Conservation (phyloP, 2,113 vertebrate genomes). For the Proterorhinus semilunaris region DNA sequence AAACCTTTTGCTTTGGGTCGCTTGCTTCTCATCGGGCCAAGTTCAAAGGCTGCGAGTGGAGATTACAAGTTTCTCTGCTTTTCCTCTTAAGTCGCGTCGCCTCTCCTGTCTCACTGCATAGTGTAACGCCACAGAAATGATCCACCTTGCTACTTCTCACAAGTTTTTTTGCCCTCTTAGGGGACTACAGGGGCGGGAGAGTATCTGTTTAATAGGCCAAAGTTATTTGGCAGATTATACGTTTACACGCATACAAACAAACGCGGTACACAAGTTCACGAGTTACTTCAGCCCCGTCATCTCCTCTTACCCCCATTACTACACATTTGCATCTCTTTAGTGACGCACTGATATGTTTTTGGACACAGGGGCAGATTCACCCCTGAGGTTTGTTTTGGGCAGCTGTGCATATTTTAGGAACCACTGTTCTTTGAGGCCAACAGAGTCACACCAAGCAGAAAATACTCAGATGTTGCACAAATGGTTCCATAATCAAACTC, state of each 20-base stretch:
- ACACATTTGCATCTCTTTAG: constrained; percentile 49
- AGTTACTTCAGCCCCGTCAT: constrained; percentile 29
- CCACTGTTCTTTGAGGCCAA: constrained; percentile 52
- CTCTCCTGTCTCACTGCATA: constrained; percentile 53
- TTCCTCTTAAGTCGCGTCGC: constrained; percentile 67
- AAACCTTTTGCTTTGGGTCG: constrained; percentile 75
- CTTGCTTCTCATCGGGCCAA: constrained; percentile 69
- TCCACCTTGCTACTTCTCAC: constrained; percentile 54
- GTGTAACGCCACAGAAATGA: constrained; percentile 55
- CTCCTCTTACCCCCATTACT: constrained; percentile 43
- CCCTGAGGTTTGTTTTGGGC: constrained; percentile 60
- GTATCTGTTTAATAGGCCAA: constrained; percentile 48
- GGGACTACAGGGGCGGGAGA: constrained; percentile 45
- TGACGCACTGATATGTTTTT: constrained; percentile 39
- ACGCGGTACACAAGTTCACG: constrained; percentile 19
- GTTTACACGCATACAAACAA: constrained; percentile 22
- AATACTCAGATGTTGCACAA: constrained; percentile 43
- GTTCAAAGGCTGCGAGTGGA: constrained; percentile 77
- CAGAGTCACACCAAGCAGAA: constrained; percentile 29
- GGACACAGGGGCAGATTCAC: constrained; percentile 40
- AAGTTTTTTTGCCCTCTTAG: constrained; percentile 41
- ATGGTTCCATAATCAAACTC: constrained; percentile 52
- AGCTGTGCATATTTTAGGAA: constrained; percentile 68
- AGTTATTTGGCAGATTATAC: constrained; percentile 45
- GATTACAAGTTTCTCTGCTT: constrained; percentile 74